Base-by-base conservation (phyloP, 1,140 invertebrate species). In the Calosoma granatense region DNA sequence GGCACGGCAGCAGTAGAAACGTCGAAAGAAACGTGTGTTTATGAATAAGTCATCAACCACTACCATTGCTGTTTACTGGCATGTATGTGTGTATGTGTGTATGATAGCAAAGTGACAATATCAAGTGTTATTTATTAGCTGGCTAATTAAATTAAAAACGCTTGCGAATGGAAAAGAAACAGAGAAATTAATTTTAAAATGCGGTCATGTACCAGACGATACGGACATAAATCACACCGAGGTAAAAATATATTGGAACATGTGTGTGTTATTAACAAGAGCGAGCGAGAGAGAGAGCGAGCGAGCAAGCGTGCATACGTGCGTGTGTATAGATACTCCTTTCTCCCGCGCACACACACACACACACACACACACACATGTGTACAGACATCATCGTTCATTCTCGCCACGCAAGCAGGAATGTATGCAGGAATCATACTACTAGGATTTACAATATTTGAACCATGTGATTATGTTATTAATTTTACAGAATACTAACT, bases 231-330 rank as follows among this genome's bases (percentile, higher is more conserved):
- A 47, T 47, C 41, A 47, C 9, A 6, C 9, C 17, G 41, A 11
- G 41, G 41, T 47, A 47, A 47, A 47, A 47, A 47, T 47, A 47
- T 47, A 47, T 47, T 17, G 41, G 41, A 47, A 47, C 41, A 47
- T 47, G 41, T 47, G 41, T 17, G 41, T 4, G 41, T 47, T 47
- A 47, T 47, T 47, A 47, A 47, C 41, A 47, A 36, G 26, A 36
- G n/a, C n/a, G n/a, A n/a, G n/a, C n/a, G n/a, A n/a, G n/a, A n/a
- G n/a, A n/a, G n/a, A 36, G 26, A 9, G 26, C 26, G 26, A 36
- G 26, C 26, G n/a, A n/a, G n/a, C n/a, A n/a, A 36, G n/a, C n/a
- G n/a, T n/a, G n/a, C n/a, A n/a, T n/a, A n/a, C n/a, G n/a, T n/a
- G n/a, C 6, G 26, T 36, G 26, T n/a, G 26, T 9, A n/a, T n/a